Percentiles rank a stretch among this genome's conserved stretches.
phyloP scores from a whole-genome alignment of 2,113 vertebrate genomes.

The Nycticryphes semicollaris region DNA sequence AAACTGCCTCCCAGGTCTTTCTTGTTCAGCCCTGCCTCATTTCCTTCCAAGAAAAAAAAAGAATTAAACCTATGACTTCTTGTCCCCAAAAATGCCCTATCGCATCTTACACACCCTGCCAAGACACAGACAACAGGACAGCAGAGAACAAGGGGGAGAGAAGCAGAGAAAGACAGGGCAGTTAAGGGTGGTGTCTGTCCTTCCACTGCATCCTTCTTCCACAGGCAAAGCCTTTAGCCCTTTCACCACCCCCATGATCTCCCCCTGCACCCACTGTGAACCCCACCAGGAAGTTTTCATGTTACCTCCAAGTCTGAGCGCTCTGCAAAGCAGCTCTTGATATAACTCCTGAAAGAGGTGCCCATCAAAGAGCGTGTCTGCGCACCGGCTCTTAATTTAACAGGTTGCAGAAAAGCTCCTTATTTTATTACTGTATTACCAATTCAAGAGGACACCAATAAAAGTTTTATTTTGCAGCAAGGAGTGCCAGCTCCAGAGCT shows the following conservation, averaged over 20 bases:
- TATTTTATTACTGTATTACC: background rate
- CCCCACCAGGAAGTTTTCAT: background rate
- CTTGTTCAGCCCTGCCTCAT: background rate
- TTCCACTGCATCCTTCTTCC: background rate
- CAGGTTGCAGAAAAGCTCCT: background rate
- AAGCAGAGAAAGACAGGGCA: background rate
- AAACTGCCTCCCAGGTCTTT: background rate
- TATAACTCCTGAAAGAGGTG: background rate
- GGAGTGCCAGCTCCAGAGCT: background rate
- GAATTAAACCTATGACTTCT: background rate
- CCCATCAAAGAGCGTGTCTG: background rate
- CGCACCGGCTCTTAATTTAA: background rate
- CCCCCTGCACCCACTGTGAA: background rate
- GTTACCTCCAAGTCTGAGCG: background rate
- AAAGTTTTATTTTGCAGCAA: constrained; percentile 25
- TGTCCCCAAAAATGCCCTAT: rapidly evolving
- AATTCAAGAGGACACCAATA: background rate
- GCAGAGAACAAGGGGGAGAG: rapidly evolving
- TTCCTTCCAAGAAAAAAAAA: background rate
- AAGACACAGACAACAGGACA: background rate
- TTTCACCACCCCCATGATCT: background rate
- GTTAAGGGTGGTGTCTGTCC: background rate
- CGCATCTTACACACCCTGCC: background rate
- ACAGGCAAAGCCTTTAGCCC: background rate
- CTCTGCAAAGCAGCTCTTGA: background rate